A percentile compares a stretch with the other conserved stretches of the same genome.
Evolutionary conservation across 2,113 vertebrate genomes (phyloP).

Genomic region (Notothenia rossii): DNA sequence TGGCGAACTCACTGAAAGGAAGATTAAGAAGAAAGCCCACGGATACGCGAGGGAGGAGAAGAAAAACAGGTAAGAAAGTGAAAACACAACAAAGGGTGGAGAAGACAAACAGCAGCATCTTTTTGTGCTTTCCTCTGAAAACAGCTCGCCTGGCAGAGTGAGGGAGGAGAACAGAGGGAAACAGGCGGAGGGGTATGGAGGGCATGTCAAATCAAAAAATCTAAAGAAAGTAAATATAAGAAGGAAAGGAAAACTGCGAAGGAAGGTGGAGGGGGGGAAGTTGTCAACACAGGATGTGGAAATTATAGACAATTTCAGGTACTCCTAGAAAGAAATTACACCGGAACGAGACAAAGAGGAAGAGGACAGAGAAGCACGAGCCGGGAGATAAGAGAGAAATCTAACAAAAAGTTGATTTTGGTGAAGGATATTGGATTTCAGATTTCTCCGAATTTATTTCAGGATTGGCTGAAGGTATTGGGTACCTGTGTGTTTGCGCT

Average conservation of each 20-base stretch:
- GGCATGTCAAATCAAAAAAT: slow-evolving; percentile 46
- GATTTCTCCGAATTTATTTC: slow-evolving; percentile 34
- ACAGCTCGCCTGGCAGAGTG: slow-evolving; percentile 12
- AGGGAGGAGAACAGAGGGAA: slow-evolving; percentile 18
- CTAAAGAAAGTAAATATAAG: slow-evolving; percentile 42
- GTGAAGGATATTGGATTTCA: slow-evolving; percentile 56
- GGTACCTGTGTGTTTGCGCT: slow-evolving; percentile 10
- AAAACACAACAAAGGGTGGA: slow-evolving; percentile 63
- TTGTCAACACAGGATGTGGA: slow-evolving; percentile 68
- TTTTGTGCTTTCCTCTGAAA: slow-evolving; percentile 35
- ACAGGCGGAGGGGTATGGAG: neutral
- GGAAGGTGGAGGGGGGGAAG: neutral
- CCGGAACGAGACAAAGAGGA: slow-evolving; percentile 47
- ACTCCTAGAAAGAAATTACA: slow-evolving; percentile 59
- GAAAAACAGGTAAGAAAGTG: slow-evolving; percentile 72
- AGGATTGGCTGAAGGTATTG: slow-evolving; percentile 34
- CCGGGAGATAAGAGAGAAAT: slow-evolving; percentile 10
- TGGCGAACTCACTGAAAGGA: slow-evolving; percentile 4
- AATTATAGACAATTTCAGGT: slow-evolving; percentile 72
- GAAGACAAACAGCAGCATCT: slow-evolving; percentile 57
- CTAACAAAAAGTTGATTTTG: slow-evolving; percentile 21
- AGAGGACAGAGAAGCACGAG: slow-evolving; percentile 13
- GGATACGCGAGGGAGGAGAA: slow-evolving; percentile 64
- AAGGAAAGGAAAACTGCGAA: slow-evolving; percentile 5
- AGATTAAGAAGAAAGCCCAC: slow-evolving; percentile 43